Evolutionary conservation across 2,888 invertebrate genomes (phyloP).

Genomic region (Latrodectus hesperus): DNA sequence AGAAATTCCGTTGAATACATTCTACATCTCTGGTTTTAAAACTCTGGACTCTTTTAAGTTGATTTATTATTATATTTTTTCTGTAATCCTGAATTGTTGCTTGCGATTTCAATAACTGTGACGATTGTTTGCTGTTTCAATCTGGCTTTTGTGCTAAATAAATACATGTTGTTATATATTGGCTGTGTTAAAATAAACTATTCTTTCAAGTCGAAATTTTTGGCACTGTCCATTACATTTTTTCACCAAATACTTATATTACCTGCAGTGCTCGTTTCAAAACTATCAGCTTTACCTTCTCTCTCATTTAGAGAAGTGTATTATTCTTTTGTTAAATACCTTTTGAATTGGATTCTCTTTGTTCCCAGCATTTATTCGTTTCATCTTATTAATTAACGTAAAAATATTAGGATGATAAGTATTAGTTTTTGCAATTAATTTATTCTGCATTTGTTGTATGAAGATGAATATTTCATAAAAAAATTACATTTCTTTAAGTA

Average conservation of each 20-base stretch:
- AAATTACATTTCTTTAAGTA: no score
- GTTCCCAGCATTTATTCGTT: no score
- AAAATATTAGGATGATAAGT: no score
- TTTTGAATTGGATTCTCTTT: no score
- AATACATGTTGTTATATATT: slow-evolving; percentile 49
- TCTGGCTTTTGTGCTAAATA: slow-evolving; percentile 52
- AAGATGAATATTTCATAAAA: no score
- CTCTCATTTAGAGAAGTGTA: no score
- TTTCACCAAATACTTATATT: background rate
- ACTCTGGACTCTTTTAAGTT: background rate
- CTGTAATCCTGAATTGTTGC: slow-evolving; percentile 57
- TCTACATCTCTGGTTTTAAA: no score
- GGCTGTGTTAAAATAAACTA: slow-evolving; percentile 66
- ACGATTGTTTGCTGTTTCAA: background rate
- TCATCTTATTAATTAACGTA: no score
- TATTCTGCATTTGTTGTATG: no score
- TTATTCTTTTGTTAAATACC: no score
- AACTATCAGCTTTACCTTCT: background rate
- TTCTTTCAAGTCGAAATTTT: slow-evolving; percentile 59
- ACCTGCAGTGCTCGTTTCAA: background rate
- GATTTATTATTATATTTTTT: slow-evolving; percentile 22
- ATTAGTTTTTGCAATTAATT: no score
- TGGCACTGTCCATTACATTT: slow-evolving; percentile 17
- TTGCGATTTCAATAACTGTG: background rate
- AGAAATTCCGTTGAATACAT: no score